phyloP scores from a whole-genome alignment of 2,888 invertebrate genomes.

The Anodontia alba region DNA sequence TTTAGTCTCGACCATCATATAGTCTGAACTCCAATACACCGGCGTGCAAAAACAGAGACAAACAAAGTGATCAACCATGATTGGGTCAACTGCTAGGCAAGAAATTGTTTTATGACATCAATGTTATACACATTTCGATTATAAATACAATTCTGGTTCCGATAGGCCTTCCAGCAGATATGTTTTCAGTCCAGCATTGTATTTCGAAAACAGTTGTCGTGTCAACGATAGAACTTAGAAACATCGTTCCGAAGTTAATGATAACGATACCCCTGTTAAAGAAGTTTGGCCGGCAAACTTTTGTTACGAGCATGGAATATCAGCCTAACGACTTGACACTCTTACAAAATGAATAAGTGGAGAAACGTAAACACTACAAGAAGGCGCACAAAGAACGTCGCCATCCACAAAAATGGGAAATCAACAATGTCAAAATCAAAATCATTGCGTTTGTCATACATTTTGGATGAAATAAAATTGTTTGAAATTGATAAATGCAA shows the following conservation, averaged over 20 bases:
- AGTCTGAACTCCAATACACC: too few species aligned
- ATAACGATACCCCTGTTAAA: background rate
- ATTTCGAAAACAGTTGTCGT: background rate
- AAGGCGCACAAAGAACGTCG: background rate
- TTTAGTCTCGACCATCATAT: too few species aligned
- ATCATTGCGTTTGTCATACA: background rate
- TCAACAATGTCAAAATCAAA: conserved; percentile 2
- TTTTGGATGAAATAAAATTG: too few species aligned
- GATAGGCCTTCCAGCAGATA: background rate
- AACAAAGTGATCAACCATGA: background rate
- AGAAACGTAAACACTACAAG: background rate
- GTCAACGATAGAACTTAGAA: background rate
- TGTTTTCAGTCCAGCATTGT: background rate
- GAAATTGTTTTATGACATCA: background rate
- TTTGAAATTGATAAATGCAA: too few species aligned
- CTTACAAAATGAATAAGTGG: background rate
- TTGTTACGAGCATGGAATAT: background rate
- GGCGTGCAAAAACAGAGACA: background rate
- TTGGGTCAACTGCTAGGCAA: background rate
- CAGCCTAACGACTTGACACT: background rate
- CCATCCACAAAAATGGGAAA: conserved; percentile 9
- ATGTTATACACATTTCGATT: background rate
- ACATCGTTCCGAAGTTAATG: background rate
- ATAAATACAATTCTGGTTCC: background rate
- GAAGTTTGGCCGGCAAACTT: background rate